phyloP scores from a whole-genome alignment of 2,888 invertebrate species.

The Oconnorella tubifera region DNA sequence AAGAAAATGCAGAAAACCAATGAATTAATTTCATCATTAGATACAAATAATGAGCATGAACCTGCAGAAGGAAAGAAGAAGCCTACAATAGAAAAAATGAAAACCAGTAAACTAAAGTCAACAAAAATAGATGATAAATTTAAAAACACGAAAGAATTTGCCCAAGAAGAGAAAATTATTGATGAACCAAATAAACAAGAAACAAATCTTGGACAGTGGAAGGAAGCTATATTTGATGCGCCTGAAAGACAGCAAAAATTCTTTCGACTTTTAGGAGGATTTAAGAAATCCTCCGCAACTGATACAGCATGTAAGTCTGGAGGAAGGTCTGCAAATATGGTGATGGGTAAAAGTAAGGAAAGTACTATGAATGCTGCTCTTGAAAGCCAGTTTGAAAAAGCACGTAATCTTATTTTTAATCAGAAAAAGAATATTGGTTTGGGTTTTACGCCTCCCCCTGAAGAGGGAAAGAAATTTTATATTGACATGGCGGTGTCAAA shows the following conservation, averaged over 20 bases:
- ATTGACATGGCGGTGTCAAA: slow-evolving; percentile 40
- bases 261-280: slow-evolving; percentile 41
- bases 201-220: slow-evolving; percentile 40
- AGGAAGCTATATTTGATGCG: slow-evolving; percentile 37
- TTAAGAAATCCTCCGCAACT: slow-evolving; percentile 35
- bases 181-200: no score
- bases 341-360: slow-evolving; percentile 38
- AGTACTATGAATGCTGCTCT: slow-evolving; percentile 35
- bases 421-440: slow-evolving; percentile 38
- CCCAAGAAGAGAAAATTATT: no score
- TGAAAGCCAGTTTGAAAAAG: slow-evolving; percentile 41
- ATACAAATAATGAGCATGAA: no score
- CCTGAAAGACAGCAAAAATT: slow-evolving; percentile 42
- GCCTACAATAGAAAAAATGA: no score
- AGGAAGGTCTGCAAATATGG: slow-evolving; percentile 16
- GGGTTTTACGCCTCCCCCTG: slow-evolving; percentile 41
- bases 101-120: no score
- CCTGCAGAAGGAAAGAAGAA: no score
- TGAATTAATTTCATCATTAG: no score
- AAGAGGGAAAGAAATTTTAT: slow-evolving; percentile 42
- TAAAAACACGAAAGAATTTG: no score
- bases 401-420: slow-evolving; percentile 39
- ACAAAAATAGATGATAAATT: no score
- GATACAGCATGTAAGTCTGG: neutral
- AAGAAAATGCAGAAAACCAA: no score